Evolutionary conservation across 2,888 invertebrate species (phyloP), one percentile per base, ranked within the genome.

Genomic region (Cephus spinipes): DNA sequence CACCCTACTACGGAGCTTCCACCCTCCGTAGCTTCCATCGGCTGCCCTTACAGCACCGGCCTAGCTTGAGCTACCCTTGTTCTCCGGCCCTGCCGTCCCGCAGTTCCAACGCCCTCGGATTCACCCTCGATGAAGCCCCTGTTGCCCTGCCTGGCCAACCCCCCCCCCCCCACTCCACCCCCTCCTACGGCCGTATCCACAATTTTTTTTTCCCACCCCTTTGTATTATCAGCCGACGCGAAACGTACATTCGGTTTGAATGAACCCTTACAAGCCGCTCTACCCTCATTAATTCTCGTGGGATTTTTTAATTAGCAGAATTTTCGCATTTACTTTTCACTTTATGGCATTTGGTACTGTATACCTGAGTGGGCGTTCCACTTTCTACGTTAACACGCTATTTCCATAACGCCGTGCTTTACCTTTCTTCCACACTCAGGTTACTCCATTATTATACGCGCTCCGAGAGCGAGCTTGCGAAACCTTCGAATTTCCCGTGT

Each of bases 1-100:
- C 81, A 79, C 81, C 79, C 81, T 79, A 81, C 77, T 81, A 79
- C 75, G 79, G 76, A 78, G 74, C 31, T 33, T 77, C 77, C 76
- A 77, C 73, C 35, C 75, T 75, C 75, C 32, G 36, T 73, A 30
- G 73, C 55, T 55, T 74, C 71, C 55, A 76, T 31, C 73, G 15
- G 33, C 73, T 68, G n/a, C 68, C 55, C 77, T 34, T 68, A 73
- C 35, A 34, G 68, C 73, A 73, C 68, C 69, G n/a, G 33, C 76
- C 55, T 34, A 33, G 30, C 30, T 35, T 40, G 30, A 55, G 30
- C 32, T 68, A 68, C 69, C 34, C 71, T 40, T 35, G 15, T n/a
- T 76, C 32, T 35, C 69, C 36, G 4, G 3, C 71, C 71, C 32
- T 71, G 71, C 23, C 12, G 23, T 31, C 71, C 9, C 71, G 32